A percentile compares a stretch with the other conserved stretches of the same genome.
phyloP scores from a whole-genome alignment of 2,113 vertebrate species.

The Sapajus apella region DNA sequence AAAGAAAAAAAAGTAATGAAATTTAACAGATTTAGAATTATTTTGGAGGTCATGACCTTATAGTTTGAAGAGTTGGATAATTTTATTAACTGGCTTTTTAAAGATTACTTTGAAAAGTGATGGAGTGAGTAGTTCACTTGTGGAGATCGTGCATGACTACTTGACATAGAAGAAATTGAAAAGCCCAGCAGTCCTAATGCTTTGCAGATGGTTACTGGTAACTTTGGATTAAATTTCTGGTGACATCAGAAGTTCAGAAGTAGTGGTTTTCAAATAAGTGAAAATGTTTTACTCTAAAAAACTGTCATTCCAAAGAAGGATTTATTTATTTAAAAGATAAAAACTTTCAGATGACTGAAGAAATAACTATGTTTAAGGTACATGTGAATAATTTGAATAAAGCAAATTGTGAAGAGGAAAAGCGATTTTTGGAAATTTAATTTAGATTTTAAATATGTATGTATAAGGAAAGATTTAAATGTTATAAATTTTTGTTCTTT shows the following conservation, averaged over 20 bases:
- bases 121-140: background rate
- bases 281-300: background rate
- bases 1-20: background rate
- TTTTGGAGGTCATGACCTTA: background rate
- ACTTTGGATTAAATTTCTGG: conserved; percentile 11
- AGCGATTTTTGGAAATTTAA: background rate
- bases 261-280: background rate
- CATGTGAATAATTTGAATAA: background rate
- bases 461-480: background rate
- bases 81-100: background rate
- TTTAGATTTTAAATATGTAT: background rate
- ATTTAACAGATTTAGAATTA: background rate
- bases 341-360: background rate
- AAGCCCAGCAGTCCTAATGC: background rate
- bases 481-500: no score
- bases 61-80: background rate
- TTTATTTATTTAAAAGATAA: background rate
- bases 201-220: background rate
- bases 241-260: background rate
- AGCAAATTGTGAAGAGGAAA: background rate
- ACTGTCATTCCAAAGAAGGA: background rate
- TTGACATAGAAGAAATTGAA: background rate
- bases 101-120: background rate
- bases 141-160: background rate
- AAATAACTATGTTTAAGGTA: background rate